A percentile compares a stretch with the other conserved stretches of the same genome.
These are phyloP conservation scores for Eonycteris spelaea DNA, from an alignment of 2,113 vertebrate genomes.

Conservation along the genomic window DNA sequence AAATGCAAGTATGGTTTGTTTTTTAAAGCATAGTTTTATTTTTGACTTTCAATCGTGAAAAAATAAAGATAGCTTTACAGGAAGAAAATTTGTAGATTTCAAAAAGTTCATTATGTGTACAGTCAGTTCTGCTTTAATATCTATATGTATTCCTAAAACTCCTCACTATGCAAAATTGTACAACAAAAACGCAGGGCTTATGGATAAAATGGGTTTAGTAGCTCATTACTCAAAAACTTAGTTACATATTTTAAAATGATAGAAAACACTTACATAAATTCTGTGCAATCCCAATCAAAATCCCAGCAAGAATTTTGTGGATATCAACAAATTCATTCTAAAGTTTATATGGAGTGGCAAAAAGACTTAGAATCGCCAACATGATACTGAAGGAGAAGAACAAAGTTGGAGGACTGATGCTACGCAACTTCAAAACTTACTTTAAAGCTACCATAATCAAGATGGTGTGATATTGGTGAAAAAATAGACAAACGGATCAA, in stretches of 20 bases:
- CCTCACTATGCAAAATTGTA: not conserved
- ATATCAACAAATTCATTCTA: not conserved
- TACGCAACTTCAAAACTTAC: not conserved
- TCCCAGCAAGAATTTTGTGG: not conserved
- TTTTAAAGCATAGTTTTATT: constrained; percentile 43
- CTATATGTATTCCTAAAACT: not conserved
- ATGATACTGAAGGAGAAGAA: not conserved
- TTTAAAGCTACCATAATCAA: not conserved
- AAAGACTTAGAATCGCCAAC: not conserved
- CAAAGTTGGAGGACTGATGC: not conserved
- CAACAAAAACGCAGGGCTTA: not conserved
- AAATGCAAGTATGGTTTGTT: not conserved
- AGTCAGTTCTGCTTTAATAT: not conserved
- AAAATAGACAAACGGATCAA: not conserved
- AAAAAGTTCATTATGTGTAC: not conserved
- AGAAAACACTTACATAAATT: not conserved
- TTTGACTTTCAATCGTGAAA: constrained; percentile 16
- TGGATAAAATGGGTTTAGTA: not conserved
- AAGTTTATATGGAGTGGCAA: not conserved
- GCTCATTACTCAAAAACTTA: not conserved
- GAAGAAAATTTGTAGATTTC: constrained; percentile 40
- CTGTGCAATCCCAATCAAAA: not conserved
- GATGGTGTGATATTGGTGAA: not conserved
- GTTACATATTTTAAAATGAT: not conserved
- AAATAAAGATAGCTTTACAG: constrained; percentile 45